Conservation (phyloP, 2,888 invertebrate genomes). For the Mesochorus sp. region DNA sequence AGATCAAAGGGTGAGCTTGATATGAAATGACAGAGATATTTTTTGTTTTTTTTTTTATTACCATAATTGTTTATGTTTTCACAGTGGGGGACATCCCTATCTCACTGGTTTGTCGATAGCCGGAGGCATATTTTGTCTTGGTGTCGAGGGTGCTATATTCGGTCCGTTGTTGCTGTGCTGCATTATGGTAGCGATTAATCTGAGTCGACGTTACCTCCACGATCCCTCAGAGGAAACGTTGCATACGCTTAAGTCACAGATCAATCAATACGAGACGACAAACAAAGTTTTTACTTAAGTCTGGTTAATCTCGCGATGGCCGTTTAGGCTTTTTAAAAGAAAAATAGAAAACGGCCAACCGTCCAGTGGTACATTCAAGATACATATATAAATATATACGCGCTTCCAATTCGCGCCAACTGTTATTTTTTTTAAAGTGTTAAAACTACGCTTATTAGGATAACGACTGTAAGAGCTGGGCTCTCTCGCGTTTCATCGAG, state of each 20-base stretch:
- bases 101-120: constrained; percentile 98
- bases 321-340: constrained; percentile 1
- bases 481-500: constrained; percentile 45
- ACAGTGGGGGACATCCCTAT: constrained; percentile 97
- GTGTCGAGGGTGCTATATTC: constrained; percentile 97
- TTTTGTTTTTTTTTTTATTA: constrained; percentile 13
- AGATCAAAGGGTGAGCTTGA: constrained; percentile 94
- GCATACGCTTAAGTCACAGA: constrained; percentile 71
- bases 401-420: constrained; percentile 49
- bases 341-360: constrained; percentile 9
- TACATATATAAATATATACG: too few relatives aligned
- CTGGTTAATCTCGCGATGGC: constrained; percentile 24
- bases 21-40: not conserved
- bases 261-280: constrained; percentile 64
- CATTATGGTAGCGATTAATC: constrained; percentile 95
- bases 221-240: constrained; percentile 85
- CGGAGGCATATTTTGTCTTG: constrained; percentile 98
- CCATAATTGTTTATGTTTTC: too few relatives aligned
- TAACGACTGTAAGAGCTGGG: constrained; percentile 41
- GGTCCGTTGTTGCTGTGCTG: constrained; percentile 97
- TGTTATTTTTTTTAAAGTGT: constrained; percentile 7
- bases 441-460: constrained; percentile 68
- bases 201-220: constrained; percentile 82
- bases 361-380: constrained; percentile 29
- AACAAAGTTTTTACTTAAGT: constrained; percentile 52